Evolutionary conservation across 2,797 vertebrate species (phyloP).

Genomic region (Potorous gilbertii): DNA sequence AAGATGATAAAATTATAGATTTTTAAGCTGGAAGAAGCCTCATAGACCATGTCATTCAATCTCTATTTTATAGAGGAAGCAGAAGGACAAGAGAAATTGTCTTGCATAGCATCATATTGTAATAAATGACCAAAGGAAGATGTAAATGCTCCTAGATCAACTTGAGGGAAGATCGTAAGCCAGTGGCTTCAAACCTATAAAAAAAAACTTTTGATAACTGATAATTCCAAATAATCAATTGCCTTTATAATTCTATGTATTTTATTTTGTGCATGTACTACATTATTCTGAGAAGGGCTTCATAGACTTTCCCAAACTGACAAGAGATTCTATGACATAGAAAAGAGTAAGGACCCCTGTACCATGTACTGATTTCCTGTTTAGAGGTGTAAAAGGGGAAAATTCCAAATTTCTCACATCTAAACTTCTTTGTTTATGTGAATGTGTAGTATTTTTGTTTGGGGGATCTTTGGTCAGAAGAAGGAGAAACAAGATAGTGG

Average conservation of each 20-base stretch:
- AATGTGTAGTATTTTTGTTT: not conserved
- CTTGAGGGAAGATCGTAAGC: not conserved
- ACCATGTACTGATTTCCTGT: not conserved
- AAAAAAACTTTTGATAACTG: not conserved
- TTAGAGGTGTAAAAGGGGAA: constrained; percentile 12
- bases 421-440: constrained; percentile 14
- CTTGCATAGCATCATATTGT: not conserved
- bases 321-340: not conserved
- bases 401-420: not conserved
- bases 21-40: not conserved
- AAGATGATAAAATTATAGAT: not conserved
- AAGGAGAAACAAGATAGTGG: not conserved
- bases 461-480: not conserved
- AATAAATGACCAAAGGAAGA: not conserved
- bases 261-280: not conserved
- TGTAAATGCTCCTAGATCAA: not conserved
- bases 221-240: not conserved
- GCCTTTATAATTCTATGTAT: not conserved
- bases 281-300: not conserved
- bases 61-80: not conserved
- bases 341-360: not conserved
- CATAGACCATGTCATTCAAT: not conserved
- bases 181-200: not conserved
- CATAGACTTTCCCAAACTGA: not conserved
- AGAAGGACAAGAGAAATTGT: not conserved